Percentiles rank a stretch among this genome's conserved stretches.
phyloP scores from a whole-genome alignment of 2,113 vertebrate species.

The Gadus chalcogrammus region DNA sequence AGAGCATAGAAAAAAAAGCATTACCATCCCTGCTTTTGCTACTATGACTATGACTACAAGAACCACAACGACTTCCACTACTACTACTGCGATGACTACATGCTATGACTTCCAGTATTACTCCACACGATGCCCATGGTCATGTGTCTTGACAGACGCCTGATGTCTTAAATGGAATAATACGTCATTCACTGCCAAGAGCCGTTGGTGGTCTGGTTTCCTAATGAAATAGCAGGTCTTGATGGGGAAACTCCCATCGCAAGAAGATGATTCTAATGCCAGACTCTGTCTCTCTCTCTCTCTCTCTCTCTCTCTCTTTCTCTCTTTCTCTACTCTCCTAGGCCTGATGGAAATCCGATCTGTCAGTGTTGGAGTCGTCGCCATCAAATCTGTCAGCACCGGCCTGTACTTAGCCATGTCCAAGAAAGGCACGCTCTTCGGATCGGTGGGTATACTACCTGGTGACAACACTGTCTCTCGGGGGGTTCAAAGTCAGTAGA shows the following conservation, averaged over 20 bases:
- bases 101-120: too few species aligned
- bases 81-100: too few species aligned
- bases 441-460: conserved; percentile 82
- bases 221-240: conserved; percentile 64
- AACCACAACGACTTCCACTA: too few species aligned
- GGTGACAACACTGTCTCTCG: conserved; percentile 36
- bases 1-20: too few species aligned
- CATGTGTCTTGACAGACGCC: conserved; percentile 15
- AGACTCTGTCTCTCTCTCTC: conserved; percentile 18
- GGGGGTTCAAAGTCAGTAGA: background rate
- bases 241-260: conserved; percentile 53
- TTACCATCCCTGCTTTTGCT: too few species aligned
- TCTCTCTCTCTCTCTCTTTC: conserved; percentile 28
- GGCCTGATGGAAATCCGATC: conserved; percentile 92
- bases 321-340: conserved; percentile 63
- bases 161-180: conserved; percentile 23
- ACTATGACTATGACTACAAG: too few species aligned
- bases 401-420: conserved; percentile 94
- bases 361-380: conserved; percentile 85
- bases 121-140: background rate
- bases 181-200: conserved; percentile 31
- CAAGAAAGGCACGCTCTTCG: conserved; percentile 85
- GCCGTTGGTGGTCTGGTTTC: conserved; percentile 53
- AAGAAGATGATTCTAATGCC: conserved; percentile 53
- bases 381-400: conserved; percentile 85